Evolutionary conservation across 2,113 vertebrate species (phyloP).

Genomic region (Oncorhynchus nerka): DNA sequence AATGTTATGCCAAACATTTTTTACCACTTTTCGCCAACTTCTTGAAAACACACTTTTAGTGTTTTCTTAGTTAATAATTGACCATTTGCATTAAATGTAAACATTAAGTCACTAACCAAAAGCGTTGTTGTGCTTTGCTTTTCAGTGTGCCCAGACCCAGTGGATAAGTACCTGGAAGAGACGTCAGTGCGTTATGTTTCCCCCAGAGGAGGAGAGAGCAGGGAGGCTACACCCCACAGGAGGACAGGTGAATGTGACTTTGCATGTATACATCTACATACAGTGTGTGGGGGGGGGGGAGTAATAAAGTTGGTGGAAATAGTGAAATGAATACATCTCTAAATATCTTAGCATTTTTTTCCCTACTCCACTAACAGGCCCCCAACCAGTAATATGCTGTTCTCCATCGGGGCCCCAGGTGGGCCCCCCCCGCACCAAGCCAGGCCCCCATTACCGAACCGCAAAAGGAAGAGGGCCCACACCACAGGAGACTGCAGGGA

Average conservation of each 20-base stretch:
- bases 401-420: conserved; percentile 82
- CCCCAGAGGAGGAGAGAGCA: conserved; percentile 75
- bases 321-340: too few relatives aligned
- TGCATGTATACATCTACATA: not conserved
- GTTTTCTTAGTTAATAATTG: not conserved
- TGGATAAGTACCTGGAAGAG: conserved; percentile 96
- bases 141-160: conserved; percentile 78
- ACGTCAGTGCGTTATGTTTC: conserved; percentile 93
- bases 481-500: conserved; percentile 87
- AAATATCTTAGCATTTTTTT: not conserved
- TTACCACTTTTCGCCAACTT: too few relatives aligned
- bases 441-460: conserved; percentile 70
- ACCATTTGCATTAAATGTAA: not conserved
- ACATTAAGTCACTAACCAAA: not conserved
- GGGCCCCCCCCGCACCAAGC: conserved; percentile 77
- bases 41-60: too few relatives aligned
- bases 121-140: conserved; percentile 2
- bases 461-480: conserved; percentile 86
- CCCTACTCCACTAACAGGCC: conserved; percentile 64
- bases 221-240: conserved; percentile 55
- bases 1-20: too few relatives aligned
- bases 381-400: conserved; percentile 85
- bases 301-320: too few relatives aligned
- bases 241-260: conserved; percentile 62
- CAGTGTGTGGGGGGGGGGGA: too few relatives aligned